Evolutionary conservation across 2,113 vertebrate genomes (phyloP).

Genomic region (Sinocyclocheilus grahami): DNA sequence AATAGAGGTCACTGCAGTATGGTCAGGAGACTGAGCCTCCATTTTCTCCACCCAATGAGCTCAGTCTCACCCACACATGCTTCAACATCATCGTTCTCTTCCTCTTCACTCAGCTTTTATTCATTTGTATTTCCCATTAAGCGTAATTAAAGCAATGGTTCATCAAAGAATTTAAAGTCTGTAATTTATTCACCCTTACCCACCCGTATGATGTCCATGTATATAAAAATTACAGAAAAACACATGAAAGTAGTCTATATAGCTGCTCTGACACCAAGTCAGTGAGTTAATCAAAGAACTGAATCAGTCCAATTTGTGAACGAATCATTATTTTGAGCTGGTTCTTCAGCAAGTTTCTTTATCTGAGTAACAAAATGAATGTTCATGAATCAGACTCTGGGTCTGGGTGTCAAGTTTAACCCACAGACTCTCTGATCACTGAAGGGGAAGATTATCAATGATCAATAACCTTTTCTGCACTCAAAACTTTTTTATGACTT

Average conservation of each 20-base stretch:
- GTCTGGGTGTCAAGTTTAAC: background rate
- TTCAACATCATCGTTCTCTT: background rate
- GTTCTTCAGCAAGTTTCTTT: background rate
- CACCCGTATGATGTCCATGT: background rate
- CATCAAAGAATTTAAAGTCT: background rate
- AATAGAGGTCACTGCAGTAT: conserved; percentile 55
- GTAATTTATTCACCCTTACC: background rate
- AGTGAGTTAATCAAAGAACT: background rate
- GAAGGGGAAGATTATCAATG: background rate
- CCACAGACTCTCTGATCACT: background rate
- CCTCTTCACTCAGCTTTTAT: background rate
- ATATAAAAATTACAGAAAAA: background rate
- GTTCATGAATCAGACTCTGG: background rate
- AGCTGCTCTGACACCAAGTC: background rate
- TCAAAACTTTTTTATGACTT: too few relatives aligned
- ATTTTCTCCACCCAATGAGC: conserved; percentile 44
- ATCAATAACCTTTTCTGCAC: background rate
- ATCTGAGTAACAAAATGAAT: background rate
- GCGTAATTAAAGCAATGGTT: background rate
- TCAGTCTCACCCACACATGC: conserved; percentile 25
- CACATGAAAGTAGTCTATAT: background rate
- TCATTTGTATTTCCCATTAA: background rate
- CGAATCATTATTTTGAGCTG: background rate
- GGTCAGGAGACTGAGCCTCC: conserved; percentile 47
- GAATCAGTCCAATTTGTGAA: background rate